Evolutionary conservation across 30 jellyfish, hydroid and myxozoan genomes (phyloP), one percentile per base, ranked within the genome.

Genomic region (Morbakka virulenta): DNA sequence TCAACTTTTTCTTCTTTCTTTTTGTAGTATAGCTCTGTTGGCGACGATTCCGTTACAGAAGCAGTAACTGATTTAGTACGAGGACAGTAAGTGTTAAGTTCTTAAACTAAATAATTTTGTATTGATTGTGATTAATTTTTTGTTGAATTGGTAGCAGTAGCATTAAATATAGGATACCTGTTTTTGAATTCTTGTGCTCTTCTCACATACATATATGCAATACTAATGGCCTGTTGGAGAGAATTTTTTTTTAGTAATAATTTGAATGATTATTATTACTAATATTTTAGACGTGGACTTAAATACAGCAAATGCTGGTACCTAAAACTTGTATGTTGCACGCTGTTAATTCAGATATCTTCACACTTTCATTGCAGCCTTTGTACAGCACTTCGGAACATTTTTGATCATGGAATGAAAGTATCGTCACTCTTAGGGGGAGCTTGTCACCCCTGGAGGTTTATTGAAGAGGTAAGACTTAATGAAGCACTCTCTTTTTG

Each of bases 11-110:
- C 57, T 17, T 41, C 23, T 12, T 6, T 65, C 31, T 32, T 29
- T 21, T 52, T 70, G 25, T 68, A 89, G 98, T 91, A 91, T 52
- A 27, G 88, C 0, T 69, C 93, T 70, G 96, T 91, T 32, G 98
- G 98, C 14, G 98, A 91, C 84, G 98, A 91, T 64, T 52, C 95
- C 4, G 98, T 91, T 9, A 64, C 95, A 0, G 98, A 91, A 53
- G 95, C 96, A 52, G 96, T 91, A 9, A 78, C 91, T 14, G 96
- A 91, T 79, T 76, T 91, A 9, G 98, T 84, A 20, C 83, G 98
- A 36, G 98, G 98, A 62, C 90, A 85, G 98, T 91, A 80, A 84
- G 98, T 82, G 28, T 22, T 62, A 22, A n/a, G n/a, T n/a, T n/a
- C n/a, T n/a, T n/a, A n/a, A n/a, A n/a, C n/a, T n/a, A n/a, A n/a